Percentiles rank a stretch among this genome's conserved stretches.
Conservation (phyloP, 1,140 invertebrate genomes). For the Zaprionus kolodkinae region DNA sequence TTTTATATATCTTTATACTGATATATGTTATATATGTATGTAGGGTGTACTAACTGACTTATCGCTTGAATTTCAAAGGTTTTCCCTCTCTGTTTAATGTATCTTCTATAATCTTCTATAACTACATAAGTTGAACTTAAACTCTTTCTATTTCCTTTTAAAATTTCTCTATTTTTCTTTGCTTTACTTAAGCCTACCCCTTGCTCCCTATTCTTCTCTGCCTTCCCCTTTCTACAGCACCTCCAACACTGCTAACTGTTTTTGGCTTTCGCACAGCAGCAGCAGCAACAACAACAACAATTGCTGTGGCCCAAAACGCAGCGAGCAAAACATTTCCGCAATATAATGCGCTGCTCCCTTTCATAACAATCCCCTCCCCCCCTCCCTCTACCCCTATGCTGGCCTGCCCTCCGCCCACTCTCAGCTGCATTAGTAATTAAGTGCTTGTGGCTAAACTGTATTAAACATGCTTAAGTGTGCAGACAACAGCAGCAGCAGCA, state of each 20-base stretch:
- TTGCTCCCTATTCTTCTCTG: neutral
- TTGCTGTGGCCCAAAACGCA: constrained; percentile 32
- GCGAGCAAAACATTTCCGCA: constrained; percentile 54
- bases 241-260: constrained; percentile 20
- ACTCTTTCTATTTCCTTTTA: neutral
- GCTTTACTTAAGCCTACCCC: neutral
- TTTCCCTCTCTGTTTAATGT: neutral
- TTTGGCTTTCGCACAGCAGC: neutral
- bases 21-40: no score
- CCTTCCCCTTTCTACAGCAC: neutral
- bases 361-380: constrained; percentile 9
- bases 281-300: constrained; percentile 21
- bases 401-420: neutral
- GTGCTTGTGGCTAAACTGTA: constrained; percentile 84
- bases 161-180: neutral
- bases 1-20: neutral
- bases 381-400: neutral
- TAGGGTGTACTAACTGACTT: neutral
- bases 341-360: constrained; percentile 23
- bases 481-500: constrained; percentile 50
- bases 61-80: neutral
- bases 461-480: constrained; percentile 84
- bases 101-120: neutral
- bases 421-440: constrained; percentile 77
- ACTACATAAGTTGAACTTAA: no score